Conservation (phyloP, 2,113 vertebrate species). For the Kobus ellipsiprymnus region DNA sequence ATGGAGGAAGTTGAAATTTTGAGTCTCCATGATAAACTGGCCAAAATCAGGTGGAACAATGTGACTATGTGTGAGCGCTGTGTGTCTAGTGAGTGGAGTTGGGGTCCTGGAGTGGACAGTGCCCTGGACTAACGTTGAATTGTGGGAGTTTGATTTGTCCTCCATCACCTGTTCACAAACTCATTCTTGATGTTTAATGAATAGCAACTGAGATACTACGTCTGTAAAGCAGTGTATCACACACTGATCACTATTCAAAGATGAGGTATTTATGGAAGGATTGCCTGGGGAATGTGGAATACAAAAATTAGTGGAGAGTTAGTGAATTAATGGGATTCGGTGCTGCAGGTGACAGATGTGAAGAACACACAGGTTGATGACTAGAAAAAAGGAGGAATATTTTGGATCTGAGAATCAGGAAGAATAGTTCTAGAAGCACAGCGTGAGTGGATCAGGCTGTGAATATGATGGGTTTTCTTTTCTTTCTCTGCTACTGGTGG, state of each 20-base stretch:
- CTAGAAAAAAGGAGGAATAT: not conserved
- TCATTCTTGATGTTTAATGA: not conserved
- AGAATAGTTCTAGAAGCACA: not conserved
- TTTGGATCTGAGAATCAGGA: not conserved
- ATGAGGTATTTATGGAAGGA: not conserved
- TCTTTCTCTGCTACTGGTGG: not conserved
- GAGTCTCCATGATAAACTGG: not conserved
- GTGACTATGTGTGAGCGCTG: no score
- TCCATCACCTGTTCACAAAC: not conserved
- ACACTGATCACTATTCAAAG: not conserved
- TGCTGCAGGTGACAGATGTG: not conserved
- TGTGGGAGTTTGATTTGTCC: not conserved
- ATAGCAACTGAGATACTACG: not conserved
- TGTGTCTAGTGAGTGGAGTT: not conserved
- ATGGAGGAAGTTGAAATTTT: not conserved
- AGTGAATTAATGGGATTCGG: not conserved
- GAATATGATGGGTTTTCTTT: not conserved
- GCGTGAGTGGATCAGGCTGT: not conserved
- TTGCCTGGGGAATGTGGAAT: not conserved
- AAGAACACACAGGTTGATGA: not conserved
- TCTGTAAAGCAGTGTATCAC: not conserved
- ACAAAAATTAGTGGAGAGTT: not conserved
- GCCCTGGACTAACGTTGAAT: not conserved
- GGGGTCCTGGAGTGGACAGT: not conserved
- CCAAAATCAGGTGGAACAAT: not conserved